Percentiles rank a stretch among this genome's conserved stretches.
phyloP scores from a whole-genome alignment of 2,113 vertebrate species.

The Prunella himalayana region DNA sequence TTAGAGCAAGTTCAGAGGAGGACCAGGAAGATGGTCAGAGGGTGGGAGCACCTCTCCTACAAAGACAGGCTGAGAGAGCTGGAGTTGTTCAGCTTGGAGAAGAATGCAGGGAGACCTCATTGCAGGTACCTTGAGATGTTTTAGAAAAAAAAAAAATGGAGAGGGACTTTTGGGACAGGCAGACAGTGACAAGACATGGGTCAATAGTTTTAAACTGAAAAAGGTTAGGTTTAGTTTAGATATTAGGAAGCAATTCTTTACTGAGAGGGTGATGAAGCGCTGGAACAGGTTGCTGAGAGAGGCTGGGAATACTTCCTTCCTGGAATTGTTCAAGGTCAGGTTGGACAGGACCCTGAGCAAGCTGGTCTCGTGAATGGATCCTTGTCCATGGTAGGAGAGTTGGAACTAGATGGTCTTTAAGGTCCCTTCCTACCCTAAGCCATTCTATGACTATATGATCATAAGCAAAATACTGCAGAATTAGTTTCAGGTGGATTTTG shows the following conservation, averaged over 20 bases:
- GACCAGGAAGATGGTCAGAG: not conserved
- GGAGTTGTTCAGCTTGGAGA: not conserved
- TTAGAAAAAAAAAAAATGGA: not conserved
- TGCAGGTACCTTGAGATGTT: not conserved
- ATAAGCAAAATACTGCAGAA: not conserved
- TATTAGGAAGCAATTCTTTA: not conserved
- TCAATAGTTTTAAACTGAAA: not conserved
- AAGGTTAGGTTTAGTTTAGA: not conserved
- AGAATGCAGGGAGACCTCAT: rapidly evolving
- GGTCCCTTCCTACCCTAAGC: not conserved
- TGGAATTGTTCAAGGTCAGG: not conserved
- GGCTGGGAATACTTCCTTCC: not conserved
- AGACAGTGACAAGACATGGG: not conserved
- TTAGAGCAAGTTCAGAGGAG: not conserved
- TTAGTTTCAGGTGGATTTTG: not conserved
- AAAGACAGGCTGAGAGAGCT: not conserved
- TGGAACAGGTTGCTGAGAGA: not conserved
- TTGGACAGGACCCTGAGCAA: not conserved
- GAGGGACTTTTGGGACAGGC: not conserved
- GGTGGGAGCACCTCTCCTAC: not conserved
- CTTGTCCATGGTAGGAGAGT: not conserved
- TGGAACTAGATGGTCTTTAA: not conserved
- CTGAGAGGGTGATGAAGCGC: not conserved
- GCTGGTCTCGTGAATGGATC: not conserved
- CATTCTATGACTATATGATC: not conserved